Base-by-base conservation (phyloP, 2,888 invertebrate genomes). In the Drosophila recens region DNA sequence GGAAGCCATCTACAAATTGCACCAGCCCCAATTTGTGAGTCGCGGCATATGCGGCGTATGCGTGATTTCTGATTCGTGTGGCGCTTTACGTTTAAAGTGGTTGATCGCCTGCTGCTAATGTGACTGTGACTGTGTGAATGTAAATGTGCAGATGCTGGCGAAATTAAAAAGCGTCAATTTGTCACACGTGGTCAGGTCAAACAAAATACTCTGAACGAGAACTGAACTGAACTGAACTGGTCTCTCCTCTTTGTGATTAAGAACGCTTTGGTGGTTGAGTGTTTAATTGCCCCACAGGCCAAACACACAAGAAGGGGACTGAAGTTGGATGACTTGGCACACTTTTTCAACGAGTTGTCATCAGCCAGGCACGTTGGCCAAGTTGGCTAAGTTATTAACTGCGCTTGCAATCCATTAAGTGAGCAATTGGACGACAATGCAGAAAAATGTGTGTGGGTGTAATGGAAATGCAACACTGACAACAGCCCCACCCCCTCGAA, bases 81-180 rank as follows among this genome's bases (percentile, higher is more conserved):
- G 67, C 75, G 75, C 79, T 75, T 80, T 46, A 61, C 68, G 53
- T 76, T 76, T 65, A 56, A 67, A 80, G 67, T 76, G 76, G 69
- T 54, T 30, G 17, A 54, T 52, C 42, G 20, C 45, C 42, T 46
- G 67, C 38, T 58, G 45, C 56, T 30, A 36, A 40, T 27, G 11
- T 17, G 45, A 1, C 11, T 48, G 54, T 9, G 40, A 11, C 30
- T 46, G 5, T 46, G 5, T 6, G 13, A 9, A 0, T 20, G 53
- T 11, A 56, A 42, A 67, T 67, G 78, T 15, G 48, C 9, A 59
- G 46, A 67, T 67, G 78, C 81, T 64, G 79, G 85, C 78, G 72
- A 77, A 90, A 90, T 90, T 90, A 91, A 90, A 90, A 90, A 90
- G 91, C 91, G 90, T 90, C 91, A 91, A 90, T 90, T 90, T 91